These are phyloP conservation scores for Cylloceria caligata DNA, from an alignment of 2,888 invertebrate species.

Conservation along the genomic window DNA sequence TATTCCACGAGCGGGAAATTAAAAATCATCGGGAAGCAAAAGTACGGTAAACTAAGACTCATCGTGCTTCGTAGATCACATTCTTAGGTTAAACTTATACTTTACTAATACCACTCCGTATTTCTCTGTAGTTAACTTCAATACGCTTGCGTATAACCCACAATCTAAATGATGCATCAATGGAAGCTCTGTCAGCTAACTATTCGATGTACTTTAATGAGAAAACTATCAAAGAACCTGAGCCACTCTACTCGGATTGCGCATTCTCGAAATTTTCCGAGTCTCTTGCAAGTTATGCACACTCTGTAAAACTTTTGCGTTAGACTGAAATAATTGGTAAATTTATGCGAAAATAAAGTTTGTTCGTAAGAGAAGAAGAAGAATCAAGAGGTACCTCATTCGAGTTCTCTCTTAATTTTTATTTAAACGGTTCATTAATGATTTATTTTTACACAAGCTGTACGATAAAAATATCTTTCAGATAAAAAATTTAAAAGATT, in stretches of 20 bases:
- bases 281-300: conserved; percentile 37
- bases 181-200: conserved; percentile 19
- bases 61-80: conserved; percentile 16
- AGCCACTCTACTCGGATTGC: conserved; percentile 16
- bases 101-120: not conserved
- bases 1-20: conserved; percentile 43
- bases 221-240: conserved; percentile 52
- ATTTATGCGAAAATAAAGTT: not conserved
- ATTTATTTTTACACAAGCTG: too few relatives aligned
- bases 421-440: too few relatives aligned
- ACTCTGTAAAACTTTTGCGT: conserved; percentile 32
- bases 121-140: not conserved
- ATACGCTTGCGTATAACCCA: not conserved
- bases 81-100: conserved; percentile 46
- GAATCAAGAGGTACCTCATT: not conserved
- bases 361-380: not conserved
- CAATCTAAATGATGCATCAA: conserved; percentile 43
- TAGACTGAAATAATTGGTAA: conserved; percentile 15
- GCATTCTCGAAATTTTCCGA: conserved; percentile 37
- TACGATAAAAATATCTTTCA: too few relatives aligned
- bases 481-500: too few relatives aligned
- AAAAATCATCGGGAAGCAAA: conserved; percentile 56
- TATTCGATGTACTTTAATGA: conserved; percentile 63
- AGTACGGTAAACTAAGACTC: conserved; percentile 2
- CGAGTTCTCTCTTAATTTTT: not conserved